These are phyloP conservation scores for Drosophila subobscura DNA, from an alignment of 1,140 invertebrate genomes.

Conservation along the genomic window DNA sequence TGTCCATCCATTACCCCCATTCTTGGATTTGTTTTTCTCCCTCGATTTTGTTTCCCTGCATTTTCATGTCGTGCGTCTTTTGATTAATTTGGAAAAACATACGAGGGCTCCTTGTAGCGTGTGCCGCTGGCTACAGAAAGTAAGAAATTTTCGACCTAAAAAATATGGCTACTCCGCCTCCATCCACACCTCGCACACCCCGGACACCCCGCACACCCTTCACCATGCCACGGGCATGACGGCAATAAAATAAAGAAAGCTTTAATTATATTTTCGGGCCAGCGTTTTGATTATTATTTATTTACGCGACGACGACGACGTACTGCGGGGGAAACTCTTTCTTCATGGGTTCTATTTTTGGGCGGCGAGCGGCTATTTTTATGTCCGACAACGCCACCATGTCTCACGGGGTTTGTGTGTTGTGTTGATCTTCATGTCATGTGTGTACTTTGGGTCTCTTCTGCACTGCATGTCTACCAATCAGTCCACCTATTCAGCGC, in stretches of 20 bases:
- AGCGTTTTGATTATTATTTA: conserved; percentile 57
- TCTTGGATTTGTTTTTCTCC: conserved; percentile 10
- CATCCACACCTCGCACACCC: background rate
- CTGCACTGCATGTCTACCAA: conserved; percentile 20
- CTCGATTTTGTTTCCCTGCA: conserved; percentile 23
- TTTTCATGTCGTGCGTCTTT: conserved; percentile 47
- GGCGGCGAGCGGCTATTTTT: conserved; percentile 26
- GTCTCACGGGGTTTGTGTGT: conserved; percentile 18
- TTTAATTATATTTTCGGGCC: conserved; percentile 61
- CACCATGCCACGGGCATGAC: conserved; percentile 11
- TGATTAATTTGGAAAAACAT: conserved; percentile 48
- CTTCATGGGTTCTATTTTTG: conserved; percentile 28
- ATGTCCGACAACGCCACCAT: conserved; percentile 18
- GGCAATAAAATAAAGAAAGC: conserved; percentile 53
- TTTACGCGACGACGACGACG: conserved; percentile 33
- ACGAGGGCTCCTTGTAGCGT: too few species aligned
- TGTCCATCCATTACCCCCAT: conserved; percentile 9
- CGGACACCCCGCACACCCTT: conserved; percentile 2
- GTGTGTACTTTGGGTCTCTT: too few species aligned
- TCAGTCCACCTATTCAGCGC: conserved; percentile 11
- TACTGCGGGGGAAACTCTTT: conserved; percentile 12
- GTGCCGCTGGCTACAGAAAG: conserved; percentile 34
- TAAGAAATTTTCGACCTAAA: conserved; percentile 47
- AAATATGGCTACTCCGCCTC: conserved; percentile 34
- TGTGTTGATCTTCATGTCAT: too few species aligned